Evolutionary conservation across 2,113 vertebrate species (phyloP), one percentile per base, ranked within the genome.

Genomic region (Callipepla californica): DNA sequence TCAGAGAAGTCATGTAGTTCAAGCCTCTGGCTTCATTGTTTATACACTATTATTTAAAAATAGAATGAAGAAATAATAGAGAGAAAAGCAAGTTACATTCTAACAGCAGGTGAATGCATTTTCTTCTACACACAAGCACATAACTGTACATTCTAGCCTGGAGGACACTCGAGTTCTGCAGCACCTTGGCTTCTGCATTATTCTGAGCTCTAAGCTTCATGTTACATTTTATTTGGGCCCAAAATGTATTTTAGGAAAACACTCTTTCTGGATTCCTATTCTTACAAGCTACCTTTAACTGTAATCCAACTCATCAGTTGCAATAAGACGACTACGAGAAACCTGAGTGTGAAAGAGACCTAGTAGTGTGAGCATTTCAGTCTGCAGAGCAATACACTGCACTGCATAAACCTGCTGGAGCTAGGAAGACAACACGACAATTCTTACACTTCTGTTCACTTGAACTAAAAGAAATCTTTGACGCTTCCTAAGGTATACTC

Each of bases 1-100:
- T 98, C 72, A 99, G 97, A 2, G 99, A 99, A 96, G 96, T 99
- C 96, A 73, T 98, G 72, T 99, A 98, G 97, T 98, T 99, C 91
- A 98, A 98, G 22, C 96, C 96, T 89, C 98, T 98, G 18, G 98
- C 98, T 73, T 97, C 97, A 30, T 95, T 98, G 96, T 97, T 98
- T 75, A 99, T 99, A 84, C 99, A 99, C 99, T 63, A 12, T 40
- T 63, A 63, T 63, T 13, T 40, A 40, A 28, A 62, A 40, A 61
- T 6, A 58, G 19, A 58, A n/a, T 11, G n/a, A 61, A 61, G n/a
- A 34, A 90, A 73, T 48, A 78, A 42, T 34, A 87, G 11, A 75
- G 13, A 59, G 14, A 67, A 18, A 80, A 80, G 0, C 30, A 58
- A 62, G 44, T 69, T 21, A 1, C 3, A 62, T 32, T 0, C 47